Percentiles rank a stretch among this genome's conserved stretches.
Conservation (phyloP, 2,113 vertebrate species). For the Cricetomys ansorgei region DNA sequence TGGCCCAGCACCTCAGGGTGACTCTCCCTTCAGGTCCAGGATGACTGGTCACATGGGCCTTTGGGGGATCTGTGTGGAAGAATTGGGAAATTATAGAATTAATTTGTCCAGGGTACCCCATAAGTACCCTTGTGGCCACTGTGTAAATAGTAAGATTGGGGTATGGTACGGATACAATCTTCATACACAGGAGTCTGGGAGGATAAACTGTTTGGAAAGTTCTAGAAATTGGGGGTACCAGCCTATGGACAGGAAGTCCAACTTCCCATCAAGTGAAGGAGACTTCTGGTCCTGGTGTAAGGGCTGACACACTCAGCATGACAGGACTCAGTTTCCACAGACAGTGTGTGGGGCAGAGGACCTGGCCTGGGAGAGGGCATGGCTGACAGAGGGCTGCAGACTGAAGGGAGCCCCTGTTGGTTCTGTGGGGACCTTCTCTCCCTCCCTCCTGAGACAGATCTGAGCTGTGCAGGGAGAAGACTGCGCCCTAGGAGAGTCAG, state of each 20-base stretch:
- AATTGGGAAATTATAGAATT: not conserved
- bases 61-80: not conserved
- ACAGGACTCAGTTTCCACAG: not conserved
- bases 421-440: not conserved
- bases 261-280: too few species aligned
- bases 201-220: not conserved
- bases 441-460: not conserved
- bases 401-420: not conserved
- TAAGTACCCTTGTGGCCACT: not conserved
- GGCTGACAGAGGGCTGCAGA: not conserved
- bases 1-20: not conserved
- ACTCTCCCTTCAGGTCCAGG: not conserved
- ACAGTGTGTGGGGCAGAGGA: not conserved
- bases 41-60: not conserved
- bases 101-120: not conserved
- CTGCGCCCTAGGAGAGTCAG: not conserved
- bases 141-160: not conserved
- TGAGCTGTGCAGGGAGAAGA: not conserved
- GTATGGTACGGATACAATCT: fast-evolving
- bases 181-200: not conserved
- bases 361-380: not conserved
- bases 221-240: not conserved
- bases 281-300: not conserved
- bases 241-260: not conserved
- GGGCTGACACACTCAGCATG: not conserved